phyloP scores from a whole-genome alignment of 2,888 invertebrate species.

The Chrysomela aeneicollis region DNA sequence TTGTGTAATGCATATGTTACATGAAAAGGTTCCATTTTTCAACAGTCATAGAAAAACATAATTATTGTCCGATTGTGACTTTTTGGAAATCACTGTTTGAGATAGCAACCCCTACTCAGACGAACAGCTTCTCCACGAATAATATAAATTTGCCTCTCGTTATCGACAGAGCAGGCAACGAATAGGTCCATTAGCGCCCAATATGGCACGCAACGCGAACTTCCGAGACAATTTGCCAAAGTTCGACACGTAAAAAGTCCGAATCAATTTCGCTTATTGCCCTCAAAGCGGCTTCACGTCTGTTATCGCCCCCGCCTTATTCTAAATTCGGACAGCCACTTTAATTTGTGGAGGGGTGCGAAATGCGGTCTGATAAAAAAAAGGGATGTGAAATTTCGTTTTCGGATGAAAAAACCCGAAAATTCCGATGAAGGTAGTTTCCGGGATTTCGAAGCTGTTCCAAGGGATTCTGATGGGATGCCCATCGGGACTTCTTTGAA shows the following conservation, averaged over 20 bases:
- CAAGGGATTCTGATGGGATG: no score
- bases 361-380: constrained; percentile 31
- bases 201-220: constrained; percentile 46
- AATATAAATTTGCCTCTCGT: no score
- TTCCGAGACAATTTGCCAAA: constrained; percentile 49
- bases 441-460: neutral
- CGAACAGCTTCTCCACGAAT: no score
- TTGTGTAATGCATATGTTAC: no score
- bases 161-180: no score
- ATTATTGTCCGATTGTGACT: no score
- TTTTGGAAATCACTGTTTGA: no score
- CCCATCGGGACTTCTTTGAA: no score
- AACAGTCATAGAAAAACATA: no score
- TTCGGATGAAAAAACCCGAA: neutral
- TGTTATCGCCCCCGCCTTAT: constrained; percentile 47
- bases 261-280: constrained; percentile 53
- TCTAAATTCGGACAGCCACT: constrained; percentile 50
- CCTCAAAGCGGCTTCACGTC: constrained; percentile 42
- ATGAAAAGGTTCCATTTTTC: no score
- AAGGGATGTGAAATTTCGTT: constrained; percentile 12
- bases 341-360: constrained; percentile 47
- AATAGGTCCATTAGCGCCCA: constrained; percentile 52
- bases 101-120: no score
- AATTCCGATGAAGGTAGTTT: neutral
- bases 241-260: constrained; percentile 48